Evolutionary conservation across 1,140 invertebrate species (phyloP), one percentile per base, ranked within the genome.

Genomic region (Eueides isabella): DNA sequence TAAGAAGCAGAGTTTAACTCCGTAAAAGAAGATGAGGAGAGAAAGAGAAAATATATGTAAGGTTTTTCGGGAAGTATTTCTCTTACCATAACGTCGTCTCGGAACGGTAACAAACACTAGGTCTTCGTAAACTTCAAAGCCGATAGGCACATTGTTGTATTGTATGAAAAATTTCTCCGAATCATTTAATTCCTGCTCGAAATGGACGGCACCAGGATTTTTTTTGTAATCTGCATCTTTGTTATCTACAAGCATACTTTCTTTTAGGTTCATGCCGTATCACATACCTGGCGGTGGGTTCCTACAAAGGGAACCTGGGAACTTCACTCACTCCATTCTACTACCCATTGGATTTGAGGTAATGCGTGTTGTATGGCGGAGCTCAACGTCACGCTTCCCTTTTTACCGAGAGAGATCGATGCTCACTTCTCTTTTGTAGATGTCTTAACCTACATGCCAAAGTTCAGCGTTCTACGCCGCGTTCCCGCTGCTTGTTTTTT

Each of bases 31-130:
- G n/a, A n/a, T n/a, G n/a, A 38, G 35, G 5, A 38, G 14, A 14
- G 14, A 16, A 5, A 1, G 6, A 5, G 14, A 14, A 16, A 5
- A 5, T 16, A 5, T 38, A 38, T 38, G 16, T 38, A 33, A 11
- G 11, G 9, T 0, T 11, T 33, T 33, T 33, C 16, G 16, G 14
- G 12, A 16, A 12, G 12, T 38, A 16, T 38, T 38, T 16, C 4
- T 4, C 80, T 80, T 84, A 94, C 95, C 95, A 83, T 90, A 88
- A 77, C 95, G 93, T 84, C 96, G 94, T 66, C 96, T 89, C 0
- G 96, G 96, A 14, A 97, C 94, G 0, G 97, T 96, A 14, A 97
- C 88, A 80, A 97, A 97, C 6, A 97, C 84, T 78, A 95, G 95
- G 67, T 96, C 93, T 1, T 94, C 81, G 90, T 94, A 96, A 9